Evolutionary conservation across 2,797 vertebrate genomes (phyloP).

Genomic region (Gorsachius magnificus): DNA sequence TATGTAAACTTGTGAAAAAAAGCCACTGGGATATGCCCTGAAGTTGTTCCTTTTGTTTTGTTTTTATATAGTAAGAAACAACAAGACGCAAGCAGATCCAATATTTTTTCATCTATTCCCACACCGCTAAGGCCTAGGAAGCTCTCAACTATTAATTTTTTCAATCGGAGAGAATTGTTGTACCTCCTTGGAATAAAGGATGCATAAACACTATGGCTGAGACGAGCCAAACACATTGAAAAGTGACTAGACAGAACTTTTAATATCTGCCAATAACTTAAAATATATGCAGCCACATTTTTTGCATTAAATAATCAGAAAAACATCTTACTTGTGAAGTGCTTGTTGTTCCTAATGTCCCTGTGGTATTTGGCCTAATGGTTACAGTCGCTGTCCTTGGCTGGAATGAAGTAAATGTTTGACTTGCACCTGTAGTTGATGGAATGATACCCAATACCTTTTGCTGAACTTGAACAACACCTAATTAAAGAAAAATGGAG

Average conservation of each 20-base stretch:
- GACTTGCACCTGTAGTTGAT: conserved; percentile 85
- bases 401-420: conserved; percentile 95
- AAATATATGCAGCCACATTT: background rate
- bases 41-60: background rate
- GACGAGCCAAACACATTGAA: background rate
- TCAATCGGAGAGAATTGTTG: background rate
- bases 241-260: background rate
- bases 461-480: conserved; percentile 92
- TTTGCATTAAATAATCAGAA: background rate
- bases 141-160: background rate
- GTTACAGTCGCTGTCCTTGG: conserved; percentile 91
- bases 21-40: background rate
- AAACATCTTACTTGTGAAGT: conserved; percentile 76
- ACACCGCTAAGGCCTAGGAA: background rate
- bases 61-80: background rate
- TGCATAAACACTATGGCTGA: background rate
- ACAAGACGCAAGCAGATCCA: background rate
- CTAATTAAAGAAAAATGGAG: conserved; percentile 74
- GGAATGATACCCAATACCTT: conserved; percentile 98
- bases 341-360: conserved; percentile 80
- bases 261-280: background rate
- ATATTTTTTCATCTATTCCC: background rate
- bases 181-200: background rate
- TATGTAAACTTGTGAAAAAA: background rate
- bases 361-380: conserved; percentile 87